Evolutionary conservation across 2,888 invertebrate species (phyloP), one percentile per base, ranked within the genome.

Genomic region (Drosophila kokeensis): DNA sequence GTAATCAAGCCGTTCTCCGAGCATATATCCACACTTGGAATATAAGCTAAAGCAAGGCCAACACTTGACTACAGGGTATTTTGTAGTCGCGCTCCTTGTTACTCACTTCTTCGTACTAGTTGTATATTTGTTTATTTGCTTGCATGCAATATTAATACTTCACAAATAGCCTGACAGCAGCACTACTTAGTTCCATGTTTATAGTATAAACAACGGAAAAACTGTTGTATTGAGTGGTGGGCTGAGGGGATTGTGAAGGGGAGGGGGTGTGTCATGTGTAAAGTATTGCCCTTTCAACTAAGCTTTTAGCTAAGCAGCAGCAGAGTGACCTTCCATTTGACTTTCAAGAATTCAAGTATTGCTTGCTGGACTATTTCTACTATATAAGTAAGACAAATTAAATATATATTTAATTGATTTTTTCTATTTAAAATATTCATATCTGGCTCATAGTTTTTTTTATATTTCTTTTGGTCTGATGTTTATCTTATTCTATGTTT

Each of bases 121-220:
- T 53, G 34, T 66, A 50, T 61, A 34, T 63, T 69, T 72, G 48
- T 62, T 78, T 78, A 70, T 74, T 77, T 79, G 54, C 63, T 60
- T 48, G 29, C 64, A 61, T 78, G 49, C 53, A 79, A 74, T 73
- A 67, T 79, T 74, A 66, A 76, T 65, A 57, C 34, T 63, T 53
- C 34, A 63, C 76, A 75, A 69, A 70, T 53, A 75, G 61, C 21
- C 34, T 15, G 27, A 15, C 52, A 42, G n/a, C 24, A 63, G 62
- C 48, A 64, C 59, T 71, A 68, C 75, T 68, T 53, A 71, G 61
- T 55, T 64, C 58, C 40, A 57, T 79, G 59, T 66, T 69, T 66
- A 48, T 48, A 40, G 29, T 49, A 67, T 54, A 76, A 76, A 75
- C 49, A 72, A 58, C 13, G 40, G 27, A 48, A 36, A 64, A 54